Conservation (phyloP, 2,797 vertebrate genomes). For the Serranus cabrilla region DNA sequence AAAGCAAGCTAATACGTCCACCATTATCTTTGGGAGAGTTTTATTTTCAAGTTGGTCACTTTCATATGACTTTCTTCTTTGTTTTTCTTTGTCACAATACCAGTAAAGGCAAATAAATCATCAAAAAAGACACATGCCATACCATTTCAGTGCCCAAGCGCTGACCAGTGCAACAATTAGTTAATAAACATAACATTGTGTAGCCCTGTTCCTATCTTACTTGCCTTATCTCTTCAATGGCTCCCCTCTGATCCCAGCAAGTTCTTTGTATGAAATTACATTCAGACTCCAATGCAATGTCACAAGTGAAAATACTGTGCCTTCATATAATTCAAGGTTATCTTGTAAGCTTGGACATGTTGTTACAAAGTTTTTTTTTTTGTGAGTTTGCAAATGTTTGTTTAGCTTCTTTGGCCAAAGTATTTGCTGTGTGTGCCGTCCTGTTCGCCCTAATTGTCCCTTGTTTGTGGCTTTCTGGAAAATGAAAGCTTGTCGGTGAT, state of each 20-base stretch:
- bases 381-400: neutral
- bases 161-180: neutral
- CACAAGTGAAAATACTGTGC: constrained; percentile 9
- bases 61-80: neutral
- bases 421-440: no score
- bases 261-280: constrained; percentile 15
- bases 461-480: no score
- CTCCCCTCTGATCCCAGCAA: constrained; percentile 22
- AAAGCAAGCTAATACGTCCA: neutral
- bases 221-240: constrained; percentile 21
- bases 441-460: no score
- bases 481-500: no score
- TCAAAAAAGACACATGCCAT: neutral
- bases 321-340: constrained; percentile 12
- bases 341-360: neutral
- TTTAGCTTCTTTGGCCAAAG: neutral
- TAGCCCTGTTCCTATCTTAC: neutral
- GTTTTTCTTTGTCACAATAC: neutral
- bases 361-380: neutral
- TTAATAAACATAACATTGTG: no score
- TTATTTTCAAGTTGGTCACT: neutral
- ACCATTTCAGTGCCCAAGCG: neutral
- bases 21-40: neutral
- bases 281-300: constrained; percentile 11
- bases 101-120: neutral